Conservation (phyloP, 2,888 invertebrate species). For the Drosophila rubida region DNA sequence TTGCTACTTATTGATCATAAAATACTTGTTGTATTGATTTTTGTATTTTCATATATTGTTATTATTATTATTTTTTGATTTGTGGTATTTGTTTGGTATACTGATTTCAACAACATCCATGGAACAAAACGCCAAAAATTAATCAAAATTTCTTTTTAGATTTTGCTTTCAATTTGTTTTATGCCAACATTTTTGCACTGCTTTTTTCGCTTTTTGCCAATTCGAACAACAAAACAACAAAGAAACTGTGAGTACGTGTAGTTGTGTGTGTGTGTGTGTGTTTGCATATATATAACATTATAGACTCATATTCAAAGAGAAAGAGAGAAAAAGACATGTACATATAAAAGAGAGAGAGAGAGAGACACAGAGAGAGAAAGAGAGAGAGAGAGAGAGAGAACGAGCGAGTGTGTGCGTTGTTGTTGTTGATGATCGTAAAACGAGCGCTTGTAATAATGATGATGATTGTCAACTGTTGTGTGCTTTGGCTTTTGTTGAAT, state of each 20-base stretch:
- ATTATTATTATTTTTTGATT: too few species aligned
- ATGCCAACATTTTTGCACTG: slow-evolving; percentile 51
- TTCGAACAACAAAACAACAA: slow-evolving; percentile 75
- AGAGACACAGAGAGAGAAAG: slow-evolving; percentile 22
- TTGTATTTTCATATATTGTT: too few species aligned
- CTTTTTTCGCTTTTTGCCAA: slow-evolving; percentile 61
- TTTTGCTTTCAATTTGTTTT: slow-evolving; percentile 44
- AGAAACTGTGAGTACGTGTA: slow-evolving; percentile 47
- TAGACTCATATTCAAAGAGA: slow-evolving; percentile 29
- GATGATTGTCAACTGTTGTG: slow-evolving; percentile 39
- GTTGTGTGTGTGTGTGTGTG: slow-evolving; percentile 31
- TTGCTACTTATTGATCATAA: slow-evolving; percentile 60
- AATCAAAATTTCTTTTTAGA: slow-evolving; percentile 64
- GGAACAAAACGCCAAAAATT: slow-evolving; percentile 79
- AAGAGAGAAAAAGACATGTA: slow-evolving; percentile 12
- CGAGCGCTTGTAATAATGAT: slow-evolving; percentile 15
- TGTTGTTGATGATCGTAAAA: slow-evolving; percentile 34
- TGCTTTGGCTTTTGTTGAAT: slow-evolving; percentile 31
- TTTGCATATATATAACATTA: slow-evolving; percentile 2
- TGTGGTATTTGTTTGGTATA: slow-evolving; percentile 54
- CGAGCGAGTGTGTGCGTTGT: slow-evolving; percentile 34
- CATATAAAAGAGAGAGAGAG: slow-evolving; percentile 15
- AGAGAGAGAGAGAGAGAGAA: slow-evolving; percentile 18
- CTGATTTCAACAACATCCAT: slow-evolving; percentile 74
- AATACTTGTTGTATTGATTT: slow-evolving; percentile 28